Evolutionary conservation across 2,113 vertebrate species (phyloP), one percentile per base, ranked within the genome.

Genomic region (Halichoerus grypus): DNA sequence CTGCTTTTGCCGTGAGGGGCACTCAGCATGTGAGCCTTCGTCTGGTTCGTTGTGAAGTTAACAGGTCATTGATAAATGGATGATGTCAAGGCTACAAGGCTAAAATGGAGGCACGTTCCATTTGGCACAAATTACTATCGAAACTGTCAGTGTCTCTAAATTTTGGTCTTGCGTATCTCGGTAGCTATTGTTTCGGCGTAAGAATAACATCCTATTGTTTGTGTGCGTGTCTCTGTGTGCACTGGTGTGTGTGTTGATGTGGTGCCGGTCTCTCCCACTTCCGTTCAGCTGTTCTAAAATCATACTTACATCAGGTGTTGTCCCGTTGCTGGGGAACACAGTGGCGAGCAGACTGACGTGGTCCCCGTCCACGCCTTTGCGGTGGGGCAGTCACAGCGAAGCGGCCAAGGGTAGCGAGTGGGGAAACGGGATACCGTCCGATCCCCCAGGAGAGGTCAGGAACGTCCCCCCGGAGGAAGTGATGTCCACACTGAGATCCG

Each of bases 51-150:
- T 55, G 84, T 86, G 84, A 94, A 96, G 92, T 92, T 96, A 72
- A 84, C 94, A 94, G 97, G 97, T 97, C 97, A 97, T 85, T 63
- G n/a, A 82, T 96, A 97, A 97, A 39, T 97, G 97, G 88, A 96
- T 74, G 94, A 51, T 97, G 96, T 97, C 96, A 96, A 24, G 92
- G 87, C 89, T 87, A 15, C 86, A 69, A 49, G 94, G 90, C 80
- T 88, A 65, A 67, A 67, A 72, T 46, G 81, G 91, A 95, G 86
- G 55, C 88, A 0, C n/a, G 3, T 96, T 97, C 86, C 95, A 89
- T 97, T 97, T 96, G 97, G 95, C 72, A 96, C 67, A 98, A 97
- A 98, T 95, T 65, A 72, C 83, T 57, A 24, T 49, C 2, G 51
- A 83, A 96, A 77, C 51, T 49, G 69, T 82, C 71, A 53, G 55